Evolutionary conservation across 2,797 vertebrate genomes (phyloP), one percentile per base, ranked within the genome.

Genomic region (Numenius phaeopus): DNA sequence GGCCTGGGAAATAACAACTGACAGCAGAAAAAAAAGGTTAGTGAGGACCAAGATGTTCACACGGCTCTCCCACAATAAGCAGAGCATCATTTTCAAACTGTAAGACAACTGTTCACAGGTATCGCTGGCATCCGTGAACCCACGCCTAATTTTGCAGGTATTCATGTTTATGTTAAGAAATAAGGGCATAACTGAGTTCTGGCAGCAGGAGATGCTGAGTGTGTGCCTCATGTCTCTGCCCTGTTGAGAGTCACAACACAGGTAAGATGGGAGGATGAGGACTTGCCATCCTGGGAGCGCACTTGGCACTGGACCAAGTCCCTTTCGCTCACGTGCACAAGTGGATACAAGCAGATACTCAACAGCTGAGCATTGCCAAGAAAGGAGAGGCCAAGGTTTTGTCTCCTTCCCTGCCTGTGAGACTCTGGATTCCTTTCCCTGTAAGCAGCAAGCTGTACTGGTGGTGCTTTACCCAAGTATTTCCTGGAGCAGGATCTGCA

Each of bases 181-280:
- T 1, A 7, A 7, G 77, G 81, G 66, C 34, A 12, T 46, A 82
- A 34, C 72, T 5, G 66, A 79, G 80, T 62, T 50, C 83, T 62
- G 86, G 23, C 54, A 90, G 88, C 85, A 64, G 61, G 64, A 73
- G 65, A 18, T 58, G 81, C 75, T 77, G 86, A 84, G 78, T 24
- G 1, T 1, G 17, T 57, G 81, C 47, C 77, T 76, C 1, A 0
- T 14, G 27, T 50, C 82, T 83, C 70, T 73, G 81, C 75, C 44
- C 47, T 34, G 0, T 4, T 0, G 21, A 65, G 71, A 46, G 39
- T 49, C 70, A 70, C 49, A 20, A 5, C 4, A 5, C 10, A 46
- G 65, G 78, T 30, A 30, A 40, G 57, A 46, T 0, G 1, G 61
- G 54, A 81, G 26, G 52, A 71, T 23, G 86, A 78, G 49, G 66